Percentiles rank a stretch among this genome's conserved stretches.
phyloP scores from a whole-genome alignment of 2,113 vertebrate genomes.

The Cyphomyrus discorhynchus region DNA sequence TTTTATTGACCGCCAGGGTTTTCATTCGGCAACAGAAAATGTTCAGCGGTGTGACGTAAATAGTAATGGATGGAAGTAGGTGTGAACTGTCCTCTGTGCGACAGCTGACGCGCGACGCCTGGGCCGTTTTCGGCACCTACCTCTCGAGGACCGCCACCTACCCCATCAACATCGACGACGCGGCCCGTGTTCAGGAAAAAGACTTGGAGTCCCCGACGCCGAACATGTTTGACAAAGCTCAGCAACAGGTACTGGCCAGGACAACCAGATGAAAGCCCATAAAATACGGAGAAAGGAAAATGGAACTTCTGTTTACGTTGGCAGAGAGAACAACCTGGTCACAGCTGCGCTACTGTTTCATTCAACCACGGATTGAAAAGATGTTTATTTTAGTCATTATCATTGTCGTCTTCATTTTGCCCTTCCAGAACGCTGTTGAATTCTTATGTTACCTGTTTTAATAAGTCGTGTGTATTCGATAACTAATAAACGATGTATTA shows the following conservation, averaged over 20 bases:
- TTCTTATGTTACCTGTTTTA: background rate
- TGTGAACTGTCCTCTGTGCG: background rate
- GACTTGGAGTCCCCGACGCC: slow-evolving; percentile 72
- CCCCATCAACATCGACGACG: slow-evolving; percentile 86
- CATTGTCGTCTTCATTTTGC: background rate
- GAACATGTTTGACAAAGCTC: slow-evolving; percentile 83
- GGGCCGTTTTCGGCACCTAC: slow-evolving; percentile 78
- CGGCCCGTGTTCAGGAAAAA: slow-evolving; percentile 77
- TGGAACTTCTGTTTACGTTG: background rate
- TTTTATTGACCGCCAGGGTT: too few relatives aligned
- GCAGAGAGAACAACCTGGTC: background rate
- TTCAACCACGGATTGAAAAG: background rate
- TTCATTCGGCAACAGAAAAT: background rate
- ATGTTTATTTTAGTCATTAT: background rate
- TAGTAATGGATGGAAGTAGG: background rate
- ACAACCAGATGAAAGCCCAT: background rate
- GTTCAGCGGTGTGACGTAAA: background rate
- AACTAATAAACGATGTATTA: background rate
- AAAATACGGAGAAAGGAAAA: background rate
- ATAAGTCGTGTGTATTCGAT: background rate
- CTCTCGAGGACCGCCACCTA: slow-evolving; percentile 76
- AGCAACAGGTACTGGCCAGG: slow-evolving; percentile 70
- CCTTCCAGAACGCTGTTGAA: background rate
- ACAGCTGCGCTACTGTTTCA: background rate
- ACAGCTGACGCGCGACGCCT: slow-evolving; percentile 72